These are phyloP conservation scores for Epinotia ramella DNA, from an alignment of 2,888 invertebrate species.

Conservation along the genomic window DNA sequence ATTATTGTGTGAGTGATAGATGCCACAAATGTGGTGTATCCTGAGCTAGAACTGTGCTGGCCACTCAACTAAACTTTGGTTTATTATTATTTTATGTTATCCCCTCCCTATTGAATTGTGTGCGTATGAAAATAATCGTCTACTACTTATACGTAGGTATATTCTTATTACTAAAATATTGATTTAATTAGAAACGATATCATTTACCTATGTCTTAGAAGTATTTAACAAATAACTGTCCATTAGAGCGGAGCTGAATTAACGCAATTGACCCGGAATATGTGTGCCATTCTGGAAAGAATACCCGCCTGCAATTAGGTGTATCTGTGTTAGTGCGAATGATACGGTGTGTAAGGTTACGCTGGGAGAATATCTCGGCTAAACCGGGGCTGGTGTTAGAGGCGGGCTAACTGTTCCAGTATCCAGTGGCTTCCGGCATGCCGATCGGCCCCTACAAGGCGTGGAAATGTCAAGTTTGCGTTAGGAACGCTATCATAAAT, in stretches of 20 bases:
- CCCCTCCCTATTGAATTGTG: background rate
- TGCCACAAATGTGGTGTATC: background rate
- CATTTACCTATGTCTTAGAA: background rate
- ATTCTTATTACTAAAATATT: background rate
- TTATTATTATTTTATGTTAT: background rate
- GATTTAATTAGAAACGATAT: background rate
- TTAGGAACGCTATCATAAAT: constrained; percentile 31
- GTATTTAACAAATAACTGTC: background rate
- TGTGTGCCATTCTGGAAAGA: constrained; percentile 32
- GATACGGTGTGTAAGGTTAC: constrained; percentile 61
- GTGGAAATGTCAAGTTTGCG: constrained; percentile 50
- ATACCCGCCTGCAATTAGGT: constrained; percentile 33
- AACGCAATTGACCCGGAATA: constrained; percentile 34
- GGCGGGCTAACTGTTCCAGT: constrained; percentile 70
- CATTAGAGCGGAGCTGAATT: background rate
- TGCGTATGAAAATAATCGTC: background rate
- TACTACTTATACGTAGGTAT: background rate
- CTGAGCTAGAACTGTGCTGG: background rate
- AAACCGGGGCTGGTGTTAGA: constrained; percentile 60
- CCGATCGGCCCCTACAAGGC: constrained; percentile 46
- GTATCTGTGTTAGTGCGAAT: constrained; percentile 26
- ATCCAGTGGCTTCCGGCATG: constrained; percentile 60
- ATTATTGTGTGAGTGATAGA: too few species aligned
- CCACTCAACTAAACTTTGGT: background rate
- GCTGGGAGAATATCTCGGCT: constrained; percentile 68